phyloP scores from a whole-genome alignment of 1,140 invertebrate species.

The Dinothrombium tinctorium region DNA sequence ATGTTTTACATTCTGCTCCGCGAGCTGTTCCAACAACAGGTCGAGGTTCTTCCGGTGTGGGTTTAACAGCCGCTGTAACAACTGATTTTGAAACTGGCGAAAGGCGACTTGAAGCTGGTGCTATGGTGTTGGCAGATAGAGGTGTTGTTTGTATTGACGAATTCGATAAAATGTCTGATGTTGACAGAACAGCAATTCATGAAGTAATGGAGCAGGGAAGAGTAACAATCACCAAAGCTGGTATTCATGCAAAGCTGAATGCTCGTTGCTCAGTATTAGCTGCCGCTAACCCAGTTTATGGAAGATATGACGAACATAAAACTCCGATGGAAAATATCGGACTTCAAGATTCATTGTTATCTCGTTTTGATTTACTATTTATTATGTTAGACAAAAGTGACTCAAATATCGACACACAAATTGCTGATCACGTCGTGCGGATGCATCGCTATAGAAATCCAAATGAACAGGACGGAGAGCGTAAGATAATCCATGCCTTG shows the following conservation, averaged over 20 bases:
- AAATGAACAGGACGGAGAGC: slow-evolving; percentile 76
- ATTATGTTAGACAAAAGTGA: slow-evolving; percentile 82
- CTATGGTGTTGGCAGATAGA: slow-evolving; percentile 95
- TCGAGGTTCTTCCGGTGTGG: slow-evolving; percentile 80
- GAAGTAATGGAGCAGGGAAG: slow-evolving; percentile 90
- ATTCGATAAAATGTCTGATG: slow-evolving; percentile 99
- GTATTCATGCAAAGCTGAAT: slow-evolving; percentile 92
- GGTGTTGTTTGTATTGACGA: slow-evolving; percentile 99
- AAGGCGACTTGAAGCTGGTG: slow-evolving; percentile 72
- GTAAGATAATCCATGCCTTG: slow-evolving; percentile 17
- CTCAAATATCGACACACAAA: slow-evolving; percentile 62
- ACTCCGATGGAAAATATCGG: slow-evolving; percentile 99
- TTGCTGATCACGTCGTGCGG: slow-evolving; percentile 86
- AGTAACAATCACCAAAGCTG: slow-evolving; percentile 95
- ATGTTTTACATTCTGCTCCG: slow-evolving; percentile 79
- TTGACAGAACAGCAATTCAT: slow-evolving; percentile 94
- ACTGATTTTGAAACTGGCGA: slow-evolving; percentile 71
- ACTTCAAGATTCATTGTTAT: slow-evolving; percentile 81
- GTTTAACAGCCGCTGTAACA: slow-evolving; percentile 93
- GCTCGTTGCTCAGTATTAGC: slow-evolving; percentile 92
- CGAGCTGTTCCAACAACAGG: slow-evolving; percentile 90
- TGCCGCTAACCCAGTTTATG: slow-evolving; percentile 98
- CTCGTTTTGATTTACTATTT: slow-evolving; percentile 95
- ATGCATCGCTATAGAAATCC: slow-evolving; percentile 87
- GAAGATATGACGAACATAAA: slow-evolving; percentile 93